Conservation (phyloP, 2,888 invertebrate species). For the Zhuqinia jingwanae region DNA sequence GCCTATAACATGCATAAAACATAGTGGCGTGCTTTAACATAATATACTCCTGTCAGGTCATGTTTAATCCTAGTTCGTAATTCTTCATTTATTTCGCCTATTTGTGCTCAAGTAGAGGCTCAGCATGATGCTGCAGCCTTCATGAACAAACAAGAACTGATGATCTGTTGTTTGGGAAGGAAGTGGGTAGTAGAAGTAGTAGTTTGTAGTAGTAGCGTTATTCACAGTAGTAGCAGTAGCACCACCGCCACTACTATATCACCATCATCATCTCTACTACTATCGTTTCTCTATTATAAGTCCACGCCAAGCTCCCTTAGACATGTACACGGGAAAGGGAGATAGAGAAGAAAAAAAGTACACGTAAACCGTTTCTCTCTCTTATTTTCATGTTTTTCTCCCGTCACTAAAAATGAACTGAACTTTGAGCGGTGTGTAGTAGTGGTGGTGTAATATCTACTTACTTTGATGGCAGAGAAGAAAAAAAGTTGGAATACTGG, state of each 20-base stretch:
- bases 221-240: neutral
- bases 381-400: constrained; percentile 38
- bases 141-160: constrained; percentile 71
- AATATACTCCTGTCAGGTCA: constrained; percentile 72
- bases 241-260: neutral
- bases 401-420: constrained; percentile 50
- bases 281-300: neutral
- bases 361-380: constrained; percentile 46
- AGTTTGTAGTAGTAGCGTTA: too few relatives aligned
- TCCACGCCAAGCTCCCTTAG: constrained; percentile 18
- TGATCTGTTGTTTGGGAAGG: constrained; percentile 66
- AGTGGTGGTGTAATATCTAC: neutral
- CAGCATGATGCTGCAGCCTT: constrained; percentile 65
- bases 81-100: constrained; percentile 72
- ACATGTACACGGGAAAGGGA: neutral
- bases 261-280: neutral
- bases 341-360: too few relatives aligned
- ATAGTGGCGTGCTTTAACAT: constrained; percentile 71
- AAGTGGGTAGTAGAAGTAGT: constrained; percentile 22
- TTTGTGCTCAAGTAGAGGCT: constrained; percentile 71
- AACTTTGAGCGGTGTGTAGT: constrained; percentile 8
- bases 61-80: constrained; percentile 74
- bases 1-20: constrained; percentile 69
- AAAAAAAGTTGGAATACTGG: neutral
- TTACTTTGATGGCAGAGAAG: too few relatives aligned